phyloP scores from a whole-genome alignment of 2,888 invertebrate species.

The Trissoscelio sp. region DNA sequence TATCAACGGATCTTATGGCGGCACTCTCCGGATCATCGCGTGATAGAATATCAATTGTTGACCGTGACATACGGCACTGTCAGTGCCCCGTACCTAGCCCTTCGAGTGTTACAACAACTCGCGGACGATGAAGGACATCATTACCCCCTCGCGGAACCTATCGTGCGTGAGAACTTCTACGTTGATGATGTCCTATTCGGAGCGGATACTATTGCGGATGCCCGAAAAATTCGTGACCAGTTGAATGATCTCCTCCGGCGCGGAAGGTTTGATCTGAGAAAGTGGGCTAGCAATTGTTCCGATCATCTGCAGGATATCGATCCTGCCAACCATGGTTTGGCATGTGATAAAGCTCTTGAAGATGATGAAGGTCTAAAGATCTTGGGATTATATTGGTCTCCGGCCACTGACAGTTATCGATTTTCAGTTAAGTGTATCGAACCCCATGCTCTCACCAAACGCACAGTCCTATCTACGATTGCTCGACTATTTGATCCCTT shows the following conservation, averaged over 20 bases:
- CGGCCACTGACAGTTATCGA: not conserved
- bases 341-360: not conserved
- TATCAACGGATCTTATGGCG: too few species aligned
- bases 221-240: not conserved
- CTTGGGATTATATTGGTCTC: not conserved
- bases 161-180: not conserved
- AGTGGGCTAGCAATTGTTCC: not conserved
- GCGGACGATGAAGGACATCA: not conserved
- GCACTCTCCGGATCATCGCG: not conserved
- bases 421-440: not conserved
- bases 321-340: not conserved
- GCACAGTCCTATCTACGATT: not conserved
- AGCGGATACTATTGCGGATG: not conserved
- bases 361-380: not conserved
- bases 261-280: not conserved
- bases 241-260: not conserved
- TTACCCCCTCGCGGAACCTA: not conserved
- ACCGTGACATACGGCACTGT: not conserved
- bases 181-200: not conserved
- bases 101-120: not conserved
- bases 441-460: not conserved
- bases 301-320: not conserved
- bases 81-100: too few species aligned
- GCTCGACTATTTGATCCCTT: constrained; percentile 2
- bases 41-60: not conserved